Evolutionary conservation across 2,113 vertebrate genomes (phyloP).

Genomic region (Platanista minor): DNA sequence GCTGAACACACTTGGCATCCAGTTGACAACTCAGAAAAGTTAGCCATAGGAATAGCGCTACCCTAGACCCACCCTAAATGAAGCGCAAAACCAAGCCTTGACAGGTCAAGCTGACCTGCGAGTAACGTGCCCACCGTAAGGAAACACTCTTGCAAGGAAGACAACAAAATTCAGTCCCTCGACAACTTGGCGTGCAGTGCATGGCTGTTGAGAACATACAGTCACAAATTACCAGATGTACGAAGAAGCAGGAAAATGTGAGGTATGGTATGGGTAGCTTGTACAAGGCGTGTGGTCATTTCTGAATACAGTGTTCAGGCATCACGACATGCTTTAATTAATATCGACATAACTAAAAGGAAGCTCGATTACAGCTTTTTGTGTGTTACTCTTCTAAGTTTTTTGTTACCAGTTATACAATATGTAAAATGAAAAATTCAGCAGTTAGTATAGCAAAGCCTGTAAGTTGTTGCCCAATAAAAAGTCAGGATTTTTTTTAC

Average conservation of each 20-base stretch:
- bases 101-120: not conserved
- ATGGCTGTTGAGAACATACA: not conserved
- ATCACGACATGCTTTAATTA: not conserved
- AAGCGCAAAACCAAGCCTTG: not conserved
- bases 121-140: not conserved
- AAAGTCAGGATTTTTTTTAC: not conserved
- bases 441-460: not conserved
- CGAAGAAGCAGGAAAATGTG: not conserved
- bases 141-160: conserved; percentile 11
- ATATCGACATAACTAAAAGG: not conserved
- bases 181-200: not conserved
- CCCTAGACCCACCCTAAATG: not conserved
- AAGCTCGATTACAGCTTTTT: not conserved
- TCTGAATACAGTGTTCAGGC: not conserved
- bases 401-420: not conserved
- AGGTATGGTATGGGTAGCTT: not conserved
- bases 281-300: not conserved
- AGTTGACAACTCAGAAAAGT: not conserved
- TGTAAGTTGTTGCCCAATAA: not conserved
- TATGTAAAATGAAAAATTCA: not conserved
- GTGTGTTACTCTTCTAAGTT: not conserved
- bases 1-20: not conserved
- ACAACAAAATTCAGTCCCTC: not conserved
- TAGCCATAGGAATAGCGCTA: not conserved
- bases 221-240: not conserved